phyloP scores from a whole-genome alignment of 2,888 invertebrate species.

The Vanessa cardui region DNA sequence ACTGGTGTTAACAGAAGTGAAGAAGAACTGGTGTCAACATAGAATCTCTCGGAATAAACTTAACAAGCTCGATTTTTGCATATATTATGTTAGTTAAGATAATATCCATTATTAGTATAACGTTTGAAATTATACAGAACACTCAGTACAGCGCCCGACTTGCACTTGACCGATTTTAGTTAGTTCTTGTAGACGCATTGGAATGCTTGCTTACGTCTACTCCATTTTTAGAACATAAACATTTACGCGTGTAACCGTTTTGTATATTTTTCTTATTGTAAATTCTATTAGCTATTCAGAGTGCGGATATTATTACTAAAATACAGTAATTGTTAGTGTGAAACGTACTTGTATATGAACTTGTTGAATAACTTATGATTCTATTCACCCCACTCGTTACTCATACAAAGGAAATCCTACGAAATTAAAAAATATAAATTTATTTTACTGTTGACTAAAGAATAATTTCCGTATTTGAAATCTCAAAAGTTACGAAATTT shows the following conservation, averaged over 20 bases:
- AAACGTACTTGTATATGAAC: not conserved
- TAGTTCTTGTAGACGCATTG: slow-evolving; percentile 28
- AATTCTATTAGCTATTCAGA: slow-evolving; percentile 27
- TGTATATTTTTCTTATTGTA: slow-evolving; percentile 31
- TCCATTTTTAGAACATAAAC: slow-evolving; percentile 38
- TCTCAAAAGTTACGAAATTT: no score
- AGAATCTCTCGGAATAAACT: no score
- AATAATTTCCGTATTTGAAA: no score
- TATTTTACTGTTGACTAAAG: no score
- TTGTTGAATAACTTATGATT: not conserved
- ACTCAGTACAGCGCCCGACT: not conserved
- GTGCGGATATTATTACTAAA: slow-evolving; percentile 18
- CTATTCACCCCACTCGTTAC: not conserved
- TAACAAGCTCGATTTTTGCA: no score
- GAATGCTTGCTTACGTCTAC: slow-evolving; percentile 37
- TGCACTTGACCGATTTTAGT: slow-evolving; percentile 19
- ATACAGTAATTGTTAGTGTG: slow-evolving; percentile 1
- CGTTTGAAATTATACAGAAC: no score
- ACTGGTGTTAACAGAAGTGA: no score
- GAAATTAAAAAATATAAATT: not conserved
- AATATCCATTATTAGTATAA: no score
- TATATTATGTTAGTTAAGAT: no score
- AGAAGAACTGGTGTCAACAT: no score
- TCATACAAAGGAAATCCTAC: not conserved
- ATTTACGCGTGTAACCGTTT: slow-evolving; percentile 32